phyloP scores from a whole-genome alignment of 2,797 vertebrate genomes.

The Otolemur crassicaudatus region DNA sequence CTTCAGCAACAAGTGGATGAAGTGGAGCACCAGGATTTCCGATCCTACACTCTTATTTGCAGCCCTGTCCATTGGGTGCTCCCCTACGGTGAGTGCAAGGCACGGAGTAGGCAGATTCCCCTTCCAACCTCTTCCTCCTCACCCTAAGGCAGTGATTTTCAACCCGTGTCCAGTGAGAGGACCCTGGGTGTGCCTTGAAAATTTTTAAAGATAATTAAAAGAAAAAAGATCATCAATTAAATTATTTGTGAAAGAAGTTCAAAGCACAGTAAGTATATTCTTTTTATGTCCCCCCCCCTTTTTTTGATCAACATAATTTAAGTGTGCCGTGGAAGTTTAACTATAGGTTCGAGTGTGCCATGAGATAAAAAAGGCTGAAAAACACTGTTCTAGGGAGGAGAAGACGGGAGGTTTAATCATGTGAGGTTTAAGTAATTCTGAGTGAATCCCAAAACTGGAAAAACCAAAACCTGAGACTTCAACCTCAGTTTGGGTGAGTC shows the following conservation, averaged over 20 bases:
- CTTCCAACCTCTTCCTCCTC: not conserved
- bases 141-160: not conserved
- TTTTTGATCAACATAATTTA: too few species aligned
- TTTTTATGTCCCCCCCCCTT: too few species aligned
- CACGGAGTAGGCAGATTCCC: not conserved
- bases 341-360: too few species aligned
- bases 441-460: not conserved
- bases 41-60: fast-evolving
- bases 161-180: too few species aligned
- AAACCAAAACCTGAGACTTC: not conserved
- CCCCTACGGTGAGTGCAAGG: fast-evolving
- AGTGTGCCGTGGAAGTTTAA: too few species aligned
- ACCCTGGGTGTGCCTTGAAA: too few species aligned
- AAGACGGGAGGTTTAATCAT: not conserved
- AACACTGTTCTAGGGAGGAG: too few species aligned
- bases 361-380: too few species aligned
- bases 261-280: too few species aligned
- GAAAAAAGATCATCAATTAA: too few species aligned
- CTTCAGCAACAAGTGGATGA: not conserved
- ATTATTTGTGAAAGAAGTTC: too few species aligned
- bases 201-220: too few species aligned
- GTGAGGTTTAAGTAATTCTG: not conserved
- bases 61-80: fast-evolving
- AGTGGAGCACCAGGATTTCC: not conserved
- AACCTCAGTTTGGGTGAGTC: not conserved